Percentiles rank a stretch among this genome's conserved stretches.
These are phyloP conservation scores for Mirounga angustirostris DNA, from an alignment of 2,113 vertebrate species.

Conservation along the genomic window DNA sequence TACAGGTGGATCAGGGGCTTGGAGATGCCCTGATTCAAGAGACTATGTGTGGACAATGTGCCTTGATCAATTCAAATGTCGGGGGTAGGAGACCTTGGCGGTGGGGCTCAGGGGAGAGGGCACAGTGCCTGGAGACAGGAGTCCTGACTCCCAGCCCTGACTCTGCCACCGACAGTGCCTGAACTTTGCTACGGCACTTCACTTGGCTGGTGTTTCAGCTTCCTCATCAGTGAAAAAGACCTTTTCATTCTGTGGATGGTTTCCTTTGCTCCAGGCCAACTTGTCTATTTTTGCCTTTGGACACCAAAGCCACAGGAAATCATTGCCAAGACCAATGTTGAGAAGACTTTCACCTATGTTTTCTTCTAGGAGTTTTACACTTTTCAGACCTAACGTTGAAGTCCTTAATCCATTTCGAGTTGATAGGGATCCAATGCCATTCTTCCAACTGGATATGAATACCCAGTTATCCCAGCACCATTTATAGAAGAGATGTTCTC, in stretches of 20 bases:
- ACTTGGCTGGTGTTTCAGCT: background rate
- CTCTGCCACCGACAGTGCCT: background rate
- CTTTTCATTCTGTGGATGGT: background rate
- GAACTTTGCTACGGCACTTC: background rate
- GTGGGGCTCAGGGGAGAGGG: background rate
- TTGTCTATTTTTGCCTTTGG: background rate
- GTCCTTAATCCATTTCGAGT: background rate
- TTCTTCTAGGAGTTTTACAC: background rate
- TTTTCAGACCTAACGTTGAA: background rate
- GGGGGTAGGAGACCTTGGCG: background rate
- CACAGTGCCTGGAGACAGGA: accelerated
- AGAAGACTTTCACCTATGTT: background rate
- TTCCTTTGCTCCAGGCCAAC: background rate
- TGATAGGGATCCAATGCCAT: background rate
- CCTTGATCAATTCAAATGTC: background rate
- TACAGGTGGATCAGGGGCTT: background rate
- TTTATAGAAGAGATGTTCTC: background rate
- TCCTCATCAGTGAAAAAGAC: background rate
- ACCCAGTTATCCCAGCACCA: background rate
- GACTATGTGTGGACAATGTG: background rate
- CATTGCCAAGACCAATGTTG: background rate
- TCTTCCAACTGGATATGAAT: background rate
- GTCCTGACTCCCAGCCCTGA: background rate
- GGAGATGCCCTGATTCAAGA: background rate
- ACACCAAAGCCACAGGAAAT: background rate